These are phyloP conservation scores for Vicugna pacos DNA, from an alignment of 2,113 vertebrate genomes.

Conservation along the genomic window DNA sequence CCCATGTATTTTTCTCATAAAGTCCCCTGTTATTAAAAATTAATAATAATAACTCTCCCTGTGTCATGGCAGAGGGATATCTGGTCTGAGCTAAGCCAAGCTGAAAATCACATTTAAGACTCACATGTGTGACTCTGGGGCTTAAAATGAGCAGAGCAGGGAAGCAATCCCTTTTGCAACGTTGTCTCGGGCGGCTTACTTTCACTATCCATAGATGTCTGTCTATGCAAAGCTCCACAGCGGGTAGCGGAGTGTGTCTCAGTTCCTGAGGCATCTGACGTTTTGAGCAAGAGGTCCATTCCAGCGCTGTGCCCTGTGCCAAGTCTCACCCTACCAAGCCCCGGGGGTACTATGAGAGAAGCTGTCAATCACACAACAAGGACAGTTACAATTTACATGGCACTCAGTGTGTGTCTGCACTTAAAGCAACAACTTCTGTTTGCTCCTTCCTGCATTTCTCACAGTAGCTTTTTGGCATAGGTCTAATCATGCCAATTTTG, in stretches of 20 bases:
- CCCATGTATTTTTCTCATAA: neutral
- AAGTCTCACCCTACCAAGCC: too few relatives aligned
- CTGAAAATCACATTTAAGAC: neutral
- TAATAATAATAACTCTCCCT: neutral
- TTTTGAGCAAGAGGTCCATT: neutral
- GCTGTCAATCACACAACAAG: neutral
- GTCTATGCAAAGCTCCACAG: neutral
- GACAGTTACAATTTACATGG: neutral
- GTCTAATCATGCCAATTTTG: slow-evolving; percentile 3
- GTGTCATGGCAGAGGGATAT: neutral
- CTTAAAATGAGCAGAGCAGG: neutral
- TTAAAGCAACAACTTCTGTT: neutral
- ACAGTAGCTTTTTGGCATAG: neutral
- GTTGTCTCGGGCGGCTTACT: neutral
- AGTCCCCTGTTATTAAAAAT: neutral
- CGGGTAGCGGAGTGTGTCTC: neutral
- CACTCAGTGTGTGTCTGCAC: neutral
- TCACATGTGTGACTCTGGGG: neutral
- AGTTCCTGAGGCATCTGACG: neutral
- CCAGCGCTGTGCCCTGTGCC: accelerated
- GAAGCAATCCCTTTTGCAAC: neutral
- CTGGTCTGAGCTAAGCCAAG: neutral
- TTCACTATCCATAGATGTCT: accelerated
- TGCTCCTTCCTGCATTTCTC: neutral
- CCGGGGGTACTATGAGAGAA: neutral